Evolutionary conservation across 2,888 invertebrate genomes (phyloP), one percentile per base, ranked within the genome.

Genomic region (Stenoptilia bipunctidactyla): DNA sequence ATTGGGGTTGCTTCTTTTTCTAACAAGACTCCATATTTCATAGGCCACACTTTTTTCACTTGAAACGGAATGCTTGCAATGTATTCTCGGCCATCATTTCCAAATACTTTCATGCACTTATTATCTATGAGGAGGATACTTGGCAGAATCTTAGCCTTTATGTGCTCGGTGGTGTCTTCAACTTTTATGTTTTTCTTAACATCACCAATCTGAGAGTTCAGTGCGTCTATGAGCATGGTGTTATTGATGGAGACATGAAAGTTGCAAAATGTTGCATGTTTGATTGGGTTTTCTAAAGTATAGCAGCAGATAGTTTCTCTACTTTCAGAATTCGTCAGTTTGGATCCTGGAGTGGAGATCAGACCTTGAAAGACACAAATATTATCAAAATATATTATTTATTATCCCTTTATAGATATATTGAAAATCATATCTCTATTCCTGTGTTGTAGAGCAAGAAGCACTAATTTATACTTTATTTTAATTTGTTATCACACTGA

Each of bases 11-110:
- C 83, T 42, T 89, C 86, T 49, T 91, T 91, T 68, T 96, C 96
- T 48, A 97, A 77, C 36, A 97, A 68, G 25, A 97, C 86, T 2
- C 97, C 97, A 73, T 90, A 94, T 57, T 90, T 91, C 52, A 93
- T 94, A 0, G 89, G 86, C 95, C 96, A 97, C 0, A 93, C 87
- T 54, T 89, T 90, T 37, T 90, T 89, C 1, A 96, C 91, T 85
- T 92, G 87, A 56, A 89, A 90, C 1, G 95, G 96, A 34, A 96
- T 77, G 50, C 92, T 90, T 0, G 93, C 88, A 8, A 92, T 85
- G 56, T 91, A 96, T 61, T 96, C 93, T 65, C 95, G 90, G 0
- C 95, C 96, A 51, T 90, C 89, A 34, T 86, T 86, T 1, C 92
- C 90, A 53, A 91, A 96, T 1, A 93, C 92, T 57, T 88, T 89